Conservation (phyloP, 2,888 invertebrate genomes). For the Drosophila neonasuta region DNA sequence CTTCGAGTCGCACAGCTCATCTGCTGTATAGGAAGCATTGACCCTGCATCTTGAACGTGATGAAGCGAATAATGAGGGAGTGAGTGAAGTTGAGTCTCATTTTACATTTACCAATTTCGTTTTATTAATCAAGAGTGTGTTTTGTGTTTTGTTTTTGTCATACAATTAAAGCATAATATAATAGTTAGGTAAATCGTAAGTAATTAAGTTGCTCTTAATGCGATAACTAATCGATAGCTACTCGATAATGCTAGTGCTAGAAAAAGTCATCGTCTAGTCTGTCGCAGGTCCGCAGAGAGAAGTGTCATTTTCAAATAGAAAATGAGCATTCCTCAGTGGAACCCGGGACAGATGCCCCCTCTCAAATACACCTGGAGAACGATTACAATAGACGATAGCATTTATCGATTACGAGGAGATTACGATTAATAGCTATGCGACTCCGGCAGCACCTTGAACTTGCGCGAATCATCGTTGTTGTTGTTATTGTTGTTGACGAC, state of each 20-base stretch:
- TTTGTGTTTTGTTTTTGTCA: slow-evolving; percentile 51
- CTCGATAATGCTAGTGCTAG: slow-evolving; percentile 25
- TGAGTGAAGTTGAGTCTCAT: not conserved
- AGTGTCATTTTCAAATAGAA: slow-evolving; percentile 59
- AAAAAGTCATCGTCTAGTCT: slow-evolving; percentile 34
- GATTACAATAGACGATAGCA: not conserved
- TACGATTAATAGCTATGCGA: slow-evolving; percentile 41
- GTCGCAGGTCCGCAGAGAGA: slow-evolving; percentile 67
- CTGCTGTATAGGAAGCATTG: not conserved
- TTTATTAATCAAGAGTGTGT: slow-evolving; percentile 65
- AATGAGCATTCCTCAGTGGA: slow-evolving; percentile 75
- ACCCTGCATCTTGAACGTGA: not conserved
- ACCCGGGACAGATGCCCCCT: slow-evolving; percentile 39
- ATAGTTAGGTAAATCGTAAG: slow-evolving; percentile 32
- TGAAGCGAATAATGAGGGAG: not conserved
- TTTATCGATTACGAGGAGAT: slow-evolving; percentile 1
- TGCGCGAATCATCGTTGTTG: slow-evolving; percentile 63
- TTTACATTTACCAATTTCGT: slow-evolving; percentile 60
- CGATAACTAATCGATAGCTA: slow-evolving; percentile 13
- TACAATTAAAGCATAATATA: slow-evolving; percentile 71
- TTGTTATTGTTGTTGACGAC: slow-evolving; percentile 56
- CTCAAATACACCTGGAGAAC: not conserved
- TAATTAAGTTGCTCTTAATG: slow-evolving; percentile 38
- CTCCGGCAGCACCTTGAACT: slow-evolving; percentile 57
- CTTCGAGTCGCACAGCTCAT: not conserved